phyloP scores from a whole-genome alignment of 2,113 vertebrate species.

The Oreotragus oreotragus region DNA sequence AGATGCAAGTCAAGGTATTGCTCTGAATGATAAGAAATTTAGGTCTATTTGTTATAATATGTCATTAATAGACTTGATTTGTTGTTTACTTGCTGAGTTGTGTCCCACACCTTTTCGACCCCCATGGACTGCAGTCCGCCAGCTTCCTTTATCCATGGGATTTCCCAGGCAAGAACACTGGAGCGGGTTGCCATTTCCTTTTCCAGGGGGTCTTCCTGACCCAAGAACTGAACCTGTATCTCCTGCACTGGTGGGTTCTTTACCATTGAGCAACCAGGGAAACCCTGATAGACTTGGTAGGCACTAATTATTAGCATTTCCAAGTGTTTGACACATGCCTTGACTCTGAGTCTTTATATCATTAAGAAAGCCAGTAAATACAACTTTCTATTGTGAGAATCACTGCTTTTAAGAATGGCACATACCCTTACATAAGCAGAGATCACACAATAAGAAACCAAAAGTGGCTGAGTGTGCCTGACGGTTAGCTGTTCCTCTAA shows the following conservation, averaged over 20 bases:
- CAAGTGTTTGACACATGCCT: not conserved
- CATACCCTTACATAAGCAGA: not conserved
- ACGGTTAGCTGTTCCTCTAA: not conserved
- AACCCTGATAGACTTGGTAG: not conserved
- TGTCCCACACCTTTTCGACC: not conserved
- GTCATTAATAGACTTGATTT: not conserved
- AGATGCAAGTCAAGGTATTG: not conserved
- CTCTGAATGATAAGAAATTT: not conserved
- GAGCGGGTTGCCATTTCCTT: not conserved
- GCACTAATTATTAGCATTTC: not conserved
- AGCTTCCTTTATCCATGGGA: not conserved
- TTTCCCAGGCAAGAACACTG: not conserved
- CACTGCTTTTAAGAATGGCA: not conserved
- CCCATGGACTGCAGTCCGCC: not conserved
- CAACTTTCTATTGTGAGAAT: not conserved
- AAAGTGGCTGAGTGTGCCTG: not conserved
- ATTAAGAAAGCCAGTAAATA: not conserved
- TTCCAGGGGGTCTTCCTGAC: not conserved
- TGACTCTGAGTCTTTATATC: not conserved
- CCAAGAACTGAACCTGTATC: not conserved
- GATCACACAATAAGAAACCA: not conserved
- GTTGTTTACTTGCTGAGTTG: not conserved
- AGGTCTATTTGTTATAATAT: not conserved
- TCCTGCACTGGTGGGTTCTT: not conserved
- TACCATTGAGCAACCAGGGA: not conserved